Percentiles rank a stretch among this genome's conserved stretches.
These are phyloP conservation scores for Peribatodes rhomboidaria DNA, from an alignment of 2,888 invertebrate species.

Conservation along the genomic window DNA sequence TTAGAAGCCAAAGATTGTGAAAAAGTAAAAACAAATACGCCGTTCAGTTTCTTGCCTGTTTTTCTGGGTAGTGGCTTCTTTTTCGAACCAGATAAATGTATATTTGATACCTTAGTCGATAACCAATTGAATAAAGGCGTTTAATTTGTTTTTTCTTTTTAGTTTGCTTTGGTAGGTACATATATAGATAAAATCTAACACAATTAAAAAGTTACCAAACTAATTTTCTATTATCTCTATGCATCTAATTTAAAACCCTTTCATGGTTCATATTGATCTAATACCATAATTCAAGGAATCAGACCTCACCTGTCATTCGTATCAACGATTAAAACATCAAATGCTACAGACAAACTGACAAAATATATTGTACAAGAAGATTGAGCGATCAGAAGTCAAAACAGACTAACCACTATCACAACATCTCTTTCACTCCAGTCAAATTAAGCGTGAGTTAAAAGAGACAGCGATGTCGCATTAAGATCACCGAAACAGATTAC, in stretches of 20 bases:
- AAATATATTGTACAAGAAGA: slow-evolving; percentile 65
- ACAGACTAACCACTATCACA: slow-evolving; percentile 50
- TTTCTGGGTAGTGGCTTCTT: no score
- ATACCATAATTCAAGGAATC: slow-evolving; percentile 50
- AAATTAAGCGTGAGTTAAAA: slow-evolving; percentile 44
- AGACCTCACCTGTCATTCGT: slow-evolving; percentile 65
- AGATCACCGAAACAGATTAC: slow-evolving; percentile 71
- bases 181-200: slow-evolving; percentile 7
- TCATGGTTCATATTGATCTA: slow-evolving; percentile 33
- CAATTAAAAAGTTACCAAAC: slow-evolving; percentile 23
- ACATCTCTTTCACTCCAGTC: slow-evolving; percentile 60
- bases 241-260: slow-evolving; percentile 32
- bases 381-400: slow-evolving; percentile 79
- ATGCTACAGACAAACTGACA: slow-evolving; percentile 70
- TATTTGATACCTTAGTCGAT: no score
- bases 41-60: no score
- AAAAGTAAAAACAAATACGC: no score
- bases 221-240: slow-evolving; percentile 27
- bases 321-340: slow-evolving; percentile 69
- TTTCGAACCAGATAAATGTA: no score
- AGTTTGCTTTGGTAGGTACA: no score
- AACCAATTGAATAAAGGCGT: no score
- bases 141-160: no score
- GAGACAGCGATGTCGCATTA: slow-evolving; percentile 70
- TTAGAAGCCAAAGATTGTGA: no score